Conservation (phyloP, 2,888 invertebrate species). For the Xanthia icteritia region DNA sequence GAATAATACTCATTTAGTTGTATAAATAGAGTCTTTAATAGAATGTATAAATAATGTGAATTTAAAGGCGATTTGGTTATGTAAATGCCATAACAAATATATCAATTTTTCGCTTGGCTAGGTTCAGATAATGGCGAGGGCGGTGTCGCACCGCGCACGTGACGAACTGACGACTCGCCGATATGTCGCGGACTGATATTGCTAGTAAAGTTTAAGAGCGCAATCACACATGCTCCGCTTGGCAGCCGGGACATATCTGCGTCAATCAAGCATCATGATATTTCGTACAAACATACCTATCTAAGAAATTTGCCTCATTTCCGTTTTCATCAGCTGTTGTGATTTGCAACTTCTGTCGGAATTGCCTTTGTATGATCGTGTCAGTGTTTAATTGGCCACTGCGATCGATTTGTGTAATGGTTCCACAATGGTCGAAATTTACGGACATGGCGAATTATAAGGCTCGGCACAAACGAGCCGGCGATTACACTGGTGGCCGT, state of each 20-base stretch:
- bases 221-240: constrained; percentile 48
- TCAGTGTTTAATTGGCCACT: not conserved
- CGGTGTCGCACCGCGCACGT: constrained; percentile 49
- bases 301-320: constrained; percentile 24
- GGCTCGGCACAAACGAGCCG: too few species aligned
- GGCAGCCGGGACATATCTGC: constrained; percentile 35
- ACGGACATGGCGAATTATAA: not conserved
- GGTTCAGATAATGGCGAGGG: constrained; percentile 69
- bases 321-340: constrained; percentile 6
- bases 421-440: not conserved
- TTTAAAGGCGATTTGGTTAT: constrained; percentile 65
- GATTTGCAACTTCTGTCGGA: constrained; percentile 37
- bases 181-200: constrained; percentile 46
- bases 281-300: constrained; percentile 12
- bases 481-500: too few species aligned
- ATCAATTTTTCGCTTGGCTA: constrained; percentile 83
- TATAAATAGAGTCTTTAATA: constrained; percentile 47
- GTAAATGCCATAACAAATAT: constrained; percentile 76
- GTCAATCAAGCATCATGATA: constrained; percentile 17
- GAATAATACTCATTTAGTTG: constrained; percentile 40
- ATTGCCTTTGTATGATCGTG: constrained; percentile 15
- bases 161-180: constrained; percentile 47
- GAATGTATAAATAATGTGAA: constrained; percentile 59
- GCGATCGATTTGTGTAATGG: not conserved
- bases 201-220: constrained; percentile 54